Base-by-base conservation (phyloP, 2,888 invertebrate genomes). In the Autographa pulchrina region DNA sequence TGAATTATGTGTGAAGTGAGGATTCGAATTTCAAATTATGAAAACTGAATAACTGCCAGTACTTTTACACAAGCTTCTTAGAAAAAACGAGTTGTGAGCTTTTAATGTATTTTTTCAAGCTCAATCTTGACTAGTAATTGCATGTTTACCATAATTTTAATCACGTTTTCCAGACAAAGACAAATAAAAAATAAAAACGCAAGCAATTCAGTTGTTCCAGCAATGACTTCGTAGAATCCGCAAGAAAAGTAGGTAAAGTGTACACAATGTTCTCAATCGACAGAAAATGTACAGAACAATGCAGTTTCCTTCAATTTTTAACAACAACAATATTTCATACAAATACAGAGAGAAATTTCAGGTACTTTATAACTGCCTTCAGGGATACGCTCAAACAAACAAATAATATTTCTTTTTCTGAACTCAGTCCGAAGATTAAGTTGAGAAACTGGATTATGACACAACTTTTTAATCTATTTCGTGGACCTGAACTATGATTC, bases 391-490 rank as follows among this genome's bases (percentile, higher is more conserved):
- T 32, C 18, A 64, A 64, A 64, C 72, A 43, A 18, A 18, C 20
- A 13, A 48, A 64, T 18, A n/a, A n/a, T 48, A n/a, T 48, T 48
- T 75, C 72, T 61, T 72, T 71, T 68, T 72, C 66, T 32, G 59
- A 81, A 73, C 65, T 77, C 16, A 61, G 71, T 63, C 65, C 16
- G 54, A 65, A 65, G 75, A 81, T 74, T 82, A 78, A 81, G 70
- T 82, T 56, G 8, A 8, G 18, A 72, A 78, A 74, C 70, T 70
- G 72, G 68, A 81, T 83, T 81, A 83, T 58, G 62, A 62, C 16
- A 56, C 43, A 81, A 81, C 64, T 84, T 85, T 52, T 67, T 76
- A 83, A 84, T 84, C 74, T 75, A 77, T 79, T 81, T 76, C 48
- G 35, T 65, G 59, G 70, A 70, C 32, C 54, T 62, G 31, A 31